phyloP scores from a whole-genome alignment of 2,888 invertebrate genomes.

The Diploptera punctata region DNA sequence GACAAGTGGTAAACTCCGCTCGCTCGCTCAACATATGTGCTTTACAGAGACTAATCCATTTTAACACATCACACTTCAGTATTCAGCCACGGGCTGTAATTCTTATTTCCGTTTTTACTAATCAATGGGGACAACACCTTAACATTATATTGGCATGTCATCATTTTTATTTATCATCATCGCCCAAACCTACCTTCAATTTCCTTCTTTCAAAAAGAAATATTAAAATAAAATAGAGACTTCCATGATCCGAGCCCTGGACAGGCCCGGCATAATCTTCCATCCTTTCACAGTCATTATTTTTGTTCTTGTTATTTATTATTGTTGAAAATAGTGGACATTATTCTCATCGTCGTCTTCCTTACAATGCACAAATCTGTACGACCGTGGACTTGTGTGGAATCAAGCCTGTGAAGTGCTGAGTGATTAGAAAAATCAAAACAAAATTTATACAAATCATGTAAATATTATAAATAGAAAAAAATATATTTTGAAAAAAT shows the following conservation, averaged over 20 bases:
- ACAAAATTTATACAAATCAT: constrained; percentile 40
- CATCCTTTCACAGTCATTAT: constrained; percentile 9
- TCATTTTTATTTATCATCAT: constrained; percentile 1
- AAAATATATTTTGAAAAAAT: constrained; percentile 40
- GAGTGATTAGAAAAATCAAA: constrained; percentile 26
- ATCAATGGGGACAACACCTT: constrained; percentile 25
- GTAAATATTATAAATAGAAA: constrained; percentile 42
- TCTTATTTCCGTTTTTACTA: neutral
- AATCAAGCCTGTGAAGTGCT: constrained; percentile 38
- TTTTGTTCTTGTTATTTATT: constrained; percentile 36
- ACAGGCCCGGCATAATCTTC: constrained; percentile 26
- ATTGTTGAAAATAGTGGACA: neutral
- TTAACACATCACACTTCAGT: neutral
- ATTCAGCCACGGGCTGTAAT: too few species aligned
- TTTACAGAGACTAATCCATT: constrained; percentile 5
- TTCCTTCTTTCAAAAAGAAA: constrained; percentile 5
- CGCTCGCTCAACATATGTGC: constrained; percentile 17
- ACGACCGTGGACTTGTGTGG: constrained; percentile 37
- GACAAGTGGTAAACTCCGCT: constrained; percentile 40
- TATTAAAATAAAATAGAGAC: too few species aligned
- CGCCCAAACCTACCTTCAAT: neutral
- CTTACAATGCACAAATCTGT: constrained; percentile 41
- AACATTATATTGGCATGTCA: constrained; percentile 17
- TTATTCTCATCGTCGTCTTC: constrained; percentile 38
- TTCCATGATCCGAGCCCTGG: constrained; percentile 26